These are phyloP conservation scores for Hirtodrosophila confusa DNA, from an alignment of 2,888 invertebrate species.

Conservation along the genomic window DNA sequence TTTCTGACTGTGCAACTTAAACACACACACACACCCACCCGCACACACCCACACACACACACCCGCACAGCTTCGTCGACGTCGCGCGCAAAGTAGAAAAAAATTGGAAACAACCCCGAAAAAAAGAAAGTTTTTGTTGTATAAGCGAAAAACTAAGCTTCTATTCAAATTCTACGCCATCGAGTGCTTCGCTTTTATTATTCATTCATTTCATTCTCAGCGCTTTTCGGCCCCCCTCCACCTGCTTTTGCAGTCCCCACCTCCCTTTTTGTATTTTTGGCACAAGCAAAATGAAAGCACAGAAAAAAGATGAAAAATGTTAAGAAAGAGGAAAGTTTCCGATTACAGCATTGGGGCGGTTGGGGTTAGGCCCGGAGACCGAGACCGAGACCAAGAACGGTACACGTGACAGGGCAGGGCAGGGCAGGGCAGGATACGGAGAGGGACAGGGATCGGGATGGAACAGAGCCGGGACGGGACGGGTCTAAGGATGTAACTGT, in stretches of 20 bases:
- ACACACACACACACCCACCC: constrained; percentile 44
- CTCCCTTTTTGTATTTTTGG: constrained; percentile 67
- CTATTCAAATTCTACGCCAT: constrained; percentile 83
- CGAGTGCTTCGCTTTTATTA: constrained; percentile 80
- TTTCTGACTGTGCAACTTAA: constrained; percentile 64
- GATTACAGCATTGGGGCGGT: constrained; percentile 62
- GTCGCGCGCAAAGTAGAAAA: constrained; percentile 68
- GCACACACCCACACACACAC: constrained; percentile 8
- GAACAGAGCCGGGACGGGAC: not conserved
- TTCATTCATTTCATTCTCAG: constrained; percentile 77
- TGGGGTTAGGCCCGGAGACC: constrained; percentile 20
- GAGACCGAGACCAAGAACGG: not conserved
- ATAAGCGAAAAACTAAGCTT: constrained; percentile 83
- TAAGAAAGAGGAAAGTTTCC: constrained; percentile 81
- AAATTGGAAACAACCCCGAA: constrained; percentile 78
- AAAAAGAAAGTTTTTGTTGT: constrained; percentile 79
- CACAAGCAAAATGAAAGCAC: constrained; percentile 76
- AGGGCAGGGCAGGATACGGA: not conserved
- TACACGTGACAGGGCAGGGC: no score
- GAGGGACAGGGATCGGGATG: constrained; percentile 1
- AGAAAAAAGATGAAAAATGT: constrained; percentile 72
- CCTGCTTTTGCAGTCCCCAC: not conserved
- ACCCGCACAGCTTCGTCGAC: constrained; percentile 30
- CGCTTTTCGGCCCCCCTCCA: constrained; percentile 17
- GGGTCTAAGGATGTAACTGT: constrained; percentile 20